Conservation (phyloP, 2,888 invertebrate species). For the Mycalesis mineus region DNA sequence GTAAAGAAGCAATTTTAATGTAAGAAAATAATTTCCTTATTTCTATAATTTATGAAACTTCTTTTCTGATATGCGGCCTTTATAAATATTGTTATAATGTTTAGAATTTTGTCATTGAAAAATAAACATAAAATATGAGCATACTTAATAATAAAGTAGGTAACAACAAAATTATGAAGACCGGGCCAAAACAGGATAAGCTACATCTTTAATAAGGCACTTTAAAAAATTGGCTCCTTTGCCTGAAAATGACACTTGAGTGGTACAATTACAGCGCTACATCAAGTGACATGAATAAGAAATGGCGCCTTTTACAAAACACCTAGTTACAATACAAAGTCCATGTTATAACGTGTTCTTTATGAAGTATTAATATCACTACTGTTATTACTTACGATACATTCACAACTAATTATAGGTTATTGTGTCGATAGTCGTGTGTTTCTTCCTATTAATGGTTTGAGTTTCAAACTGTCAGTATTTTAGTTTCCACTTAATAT, state of each 20-base stretch:
- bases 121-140: neutral
- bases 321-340: slow-evolving; percentile 13
- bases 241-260: slow-evolving; percentile 18
- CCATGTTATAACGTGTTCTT: slow-evolving; percentile 20
- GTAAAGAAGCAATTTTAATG: too few species aligned
- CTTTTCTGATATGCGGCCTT: too few species aligned
- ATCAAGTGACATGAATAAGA: slow-evolving; percentile 23
- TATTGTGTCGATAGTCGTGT: neutral
- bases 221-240: slow-evolving; percentile 16
- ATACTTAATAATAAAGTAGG: neutral
- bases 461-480: neutral
- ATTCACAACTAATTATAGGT: slow-evolving; percentile 6
- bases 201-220: slow-evolving; percentile 20
- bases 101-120: neutral
- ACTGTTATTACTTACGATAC: neutral
- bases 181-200: slow-evolving; percentile 4
- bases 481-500: neutral
- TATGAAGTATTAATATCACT: neutral
- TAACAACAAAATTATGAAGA: neutral
- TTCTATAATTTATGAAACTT: too few species aligned
- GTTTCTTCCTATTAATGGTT: neutral
- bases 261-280: slow-evolving; percentile 23
- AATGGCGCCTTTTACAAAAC: slow-evolving; percentile 22
- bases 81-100: too few species aligned
- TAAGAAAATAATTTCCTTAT: too few species aligned